phyloP scores from a whole-genome alignment of 1,140 invertebrate species.

The Yoshiicerus persimilis region DNA sequence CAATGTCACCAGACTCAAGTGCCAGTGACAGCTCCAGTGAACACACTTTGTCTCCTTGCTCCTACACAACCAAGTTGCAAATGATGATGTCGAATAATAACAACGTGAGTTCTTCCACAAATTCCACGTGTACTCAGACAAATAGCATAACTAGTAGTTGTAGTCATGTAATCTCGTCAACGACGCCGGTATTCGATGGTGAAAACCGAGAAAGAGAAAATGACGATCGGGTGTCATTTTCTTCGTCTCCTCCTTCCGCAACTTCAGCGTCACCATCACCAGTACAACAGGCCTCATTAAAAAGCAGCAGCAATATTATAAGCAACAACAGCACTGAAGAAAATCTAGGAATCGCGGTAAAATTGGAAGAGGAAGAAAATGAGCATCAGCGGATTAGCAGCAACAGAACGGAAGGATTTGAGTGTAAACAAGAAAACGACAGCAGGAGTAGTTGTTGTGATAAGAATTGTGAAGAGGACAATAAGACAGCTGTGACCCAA shows the following conservation, averaged over 20 bases:
- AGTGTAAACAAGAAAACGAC: not conserved
- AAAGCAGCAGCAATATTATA: not conserved
- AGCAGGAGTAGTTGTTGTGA: not conserved
- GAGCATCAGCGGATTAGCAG: not conserved
- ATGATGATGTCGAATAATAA: slow-evolving; percentile 30
- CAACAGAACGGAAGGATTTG: not conserved
- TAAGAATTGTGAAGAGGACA: slow-evolving; percentile 3
- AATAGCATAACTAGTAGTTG: slow-evolving; percentile 2
- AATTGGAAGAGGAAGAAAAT: not conserved
- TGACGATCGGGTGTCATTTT: not conserved
- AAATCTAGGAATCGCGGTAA: not conserved
- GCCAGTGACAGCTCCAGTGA: slow-evolving; percentile 43
- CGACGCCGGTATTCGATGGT: not conserved
- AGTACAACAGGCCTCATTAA: not conserved
- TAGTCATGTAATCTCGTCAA: slow-evolving; percentile 1
- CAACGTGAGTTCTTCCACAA: slow-evolving; percentile 17
- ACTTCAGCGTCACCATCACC: not conserved
- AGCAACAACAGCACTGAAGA: not conserved
- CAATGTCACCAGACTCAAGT: slow-evolving; percentile 45
- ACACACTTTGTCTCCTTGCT: not conserved
- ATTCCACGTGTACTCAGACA: not conserved
- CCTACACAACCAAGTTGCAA: not conserved
- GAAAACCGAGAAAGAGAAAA: not conserved
- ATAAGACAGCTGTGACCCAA: not conserved
- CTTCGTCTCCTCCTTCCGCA: not conserved